These are phyloP conservation scores for Electrona antarctica DNA, from an alignment of 2,113 vertebrate genomes.

Conservation along the genomic window DNA sequence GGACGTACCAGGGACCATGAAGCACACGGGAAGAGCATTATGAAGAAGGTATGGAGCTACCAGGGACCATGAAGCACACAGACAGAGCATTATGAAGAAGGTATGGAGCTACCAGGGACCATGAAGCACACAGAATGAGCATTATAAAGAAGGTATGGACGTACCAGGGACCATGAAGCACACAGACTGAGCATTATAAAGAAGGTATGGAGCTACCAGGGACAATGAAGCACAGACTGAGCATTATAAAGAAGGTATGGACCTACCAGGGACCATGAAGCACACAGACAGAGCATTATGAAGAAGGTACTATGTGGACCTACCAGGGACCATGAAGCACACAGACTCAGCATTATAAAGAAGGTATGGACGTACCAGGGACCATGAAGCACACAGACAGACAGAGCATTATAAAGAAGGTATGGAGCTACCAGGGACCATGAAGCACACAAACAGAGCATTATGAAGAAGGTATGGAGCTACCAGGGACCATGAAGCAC, in stretches of 20 bases:
- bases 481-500: constrained; percentile 82
- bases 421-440: constrained; percentile 79
- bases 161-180: constrained; percentile 82
- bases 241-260: not conserved
- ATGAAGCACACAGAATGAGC: constrained; percentile 76
- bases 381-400: constrained; percentile 73
- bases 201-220: constrained; percentile 77
- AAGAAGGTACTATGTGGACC: constrained; percentile 23
- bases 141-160: not conserved
- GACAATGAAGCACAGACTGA: constrained; percentile 76
- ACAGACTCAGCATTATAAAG: constrained; percentile 50
- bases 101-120: constrained; percentile 80
- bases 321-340: constrained; percentile 82
- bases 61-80: constrained; percentile 81
- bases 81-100: constrained; percentile 39
- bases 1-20: constrained; percentile 82
- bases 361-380: constrained; percentile 78
- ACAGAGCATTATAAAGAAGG: not conserved
- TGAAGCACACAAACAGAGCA: constrained; percentile 72
- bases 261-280: constrained; percentile 84
- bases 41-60: constrained; percentile 61
- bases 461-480: constrained; percentile 35
- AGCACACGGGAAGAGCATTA: constrained; percentile 69
- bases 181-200: constrained; percentile 62
- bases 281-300: constrained; percentile 63